These are phyloP conservation scores for Synanthedon vespiformis DNA, from an alignment of 2,888 invertebrate genomes.

Conservation along the genomic window DNA sequence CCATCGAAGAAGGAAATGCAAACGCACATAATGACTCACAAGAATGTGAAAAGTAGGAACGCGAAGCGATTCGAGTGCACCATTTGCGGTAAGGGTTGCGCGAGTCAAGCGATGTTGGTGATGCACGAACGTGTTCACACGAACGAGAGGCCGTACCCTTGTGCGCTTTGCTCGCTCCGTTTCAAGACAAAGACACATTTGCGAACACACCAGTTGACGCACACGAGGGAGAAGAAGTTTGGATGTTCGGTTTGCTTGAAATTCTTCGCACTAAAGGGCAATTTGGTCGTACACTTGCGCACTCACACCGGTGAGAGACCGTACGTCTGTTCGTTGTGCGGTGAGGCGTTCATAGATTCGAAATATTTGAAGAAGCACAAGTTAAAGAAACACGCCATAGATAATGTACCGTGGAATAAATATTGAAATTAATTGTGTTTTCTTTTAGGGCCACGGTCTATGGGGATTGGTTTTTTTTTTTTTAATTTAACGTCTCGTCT, in stretches of 20 bases:
- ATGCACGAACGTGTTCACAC: conserved; percentile 67
- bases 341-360: conserved; percentile 64
- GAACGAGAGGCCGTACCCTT: conserved; percentile 58
- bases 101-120: conserved; percentile 60
- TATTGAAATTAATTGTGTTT: conserved; percentile 19
- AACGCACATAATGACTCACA: conserved; percentile 34
- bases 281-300: conserved; percentile 59
- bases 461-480: no score
- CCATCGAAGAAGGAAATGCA: conserved; percentile 44
- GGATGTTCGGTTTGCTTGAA: conserved; percentile 67
- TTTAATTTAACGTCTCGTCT: no score
- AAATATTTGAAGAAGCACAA: conserved; percentile 67
- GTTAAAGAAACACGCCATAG: conserved; percentile 53
- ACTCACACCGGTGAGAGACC: conserved; percentile 67
- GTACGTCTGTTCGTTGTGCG: conserved; percentile 54
- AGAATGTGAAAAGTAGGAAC: conserved; percentile 29
- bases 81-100: conserved; percentile 54
- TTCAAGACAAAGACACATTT: conserved; percentile 66
- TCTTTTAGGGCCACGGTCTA: no score
- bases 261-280: conserved; percentile 64
- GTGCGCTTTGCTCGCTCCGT: conserved; percentile 50
- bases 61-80: conserved; percentile 50
- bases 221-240: conserved; percentile 64
- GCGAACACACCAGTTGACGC: conserved; percentile 60
- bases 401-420: conserved; percentile 57